Conservation (phyloP, 2,888 invertebrate species). For the Polymixis flavicincta region DNA sequence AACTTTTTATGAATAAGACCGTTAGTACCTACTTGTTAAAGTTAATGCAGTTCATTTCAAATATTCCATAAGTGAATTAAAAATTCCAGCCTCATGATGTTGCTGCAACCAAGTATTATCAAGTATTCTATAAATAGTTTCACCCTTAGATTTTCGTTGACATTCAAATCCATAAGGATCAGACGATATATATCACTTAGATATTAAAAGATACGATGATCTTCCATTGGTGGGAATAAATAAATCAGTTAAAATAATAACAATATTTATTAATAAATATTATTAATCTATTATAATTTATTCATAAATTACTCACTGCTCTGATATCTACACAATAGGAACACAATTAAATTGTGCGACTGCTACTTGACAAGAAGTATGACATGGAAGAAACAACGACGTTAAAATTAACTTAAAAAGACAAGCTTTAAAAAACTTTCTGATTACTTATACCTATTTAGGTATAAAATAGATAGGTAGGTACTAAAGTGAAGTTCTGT, state of each 20-base stretch:
- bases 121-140: not conserved
- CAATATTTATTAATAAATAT: conserved; percentile 66
- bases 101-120: not conserved
- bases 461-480: not conserved
- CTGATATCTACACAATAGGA: conserved; percentile 29
- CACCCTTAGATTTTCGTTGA: too few species aligned
- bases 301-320: conserved; percentile 40
- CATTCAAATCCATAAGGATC: not conserved
- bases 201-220: not conserved
- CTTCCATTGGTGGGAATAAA: not conserved
- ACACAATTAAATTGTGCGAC: conserved; percentile 39
- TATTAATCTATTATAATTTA: conserved; percentile 62
- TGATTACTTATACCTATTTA: not conserved
- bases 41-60: not conserved
- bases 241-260: conserved; percentile 17
- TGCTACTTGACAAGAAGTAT: not conserved
- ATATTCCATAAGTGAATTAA: not conserved
- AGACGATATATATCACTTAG: not conserved
- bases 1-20: too few species aligned
- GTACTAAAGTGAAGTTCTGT: not conserved
- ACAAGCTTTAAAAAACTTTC: not conserved
- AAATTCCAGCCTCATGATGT: not conserved
- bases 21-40: not conserved
- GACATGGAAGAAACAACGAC: conserved; percentile 20
- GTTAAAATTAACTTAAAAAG: conserved; percentile 12